These are phyloP conservation scores for Bovichtus diacanthus DNA, from an alignment of 2,797 vertebrate genomes.

Conservation along the genomic window DNA sequence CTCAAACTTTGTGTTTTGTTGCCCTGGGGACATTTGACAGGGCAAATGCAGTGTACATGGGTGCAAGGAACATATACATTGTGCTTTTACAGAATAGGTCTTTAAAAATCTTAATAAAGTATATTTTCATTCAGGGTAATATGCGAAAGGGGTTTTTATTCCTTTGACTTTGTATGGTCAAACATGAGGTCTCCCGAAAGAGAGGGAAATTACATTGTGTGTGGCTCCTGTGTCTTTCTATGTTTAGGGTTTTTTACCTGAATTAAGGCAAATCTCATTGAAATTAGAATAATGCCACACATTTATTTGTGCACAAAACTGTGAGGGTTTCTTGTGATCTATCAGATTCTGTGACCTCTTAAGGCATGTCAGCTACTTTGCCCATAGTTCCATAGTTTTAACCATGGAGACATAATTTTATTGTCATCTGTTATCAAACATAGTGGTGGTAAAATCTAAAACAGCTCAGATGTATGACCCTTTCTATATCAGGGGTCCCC, in stretches of 20 bases:
- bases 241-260: background rate
- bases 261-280: background rate
- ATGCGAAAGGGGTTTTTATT: background rate
- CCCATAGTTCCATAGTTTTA: background rate
- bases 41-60: background rate
- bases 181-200: background rate
- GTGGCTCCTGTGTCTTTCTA: background rate
- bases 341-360: background rate
- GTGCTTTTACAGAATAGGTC: background rate
- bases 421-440: background rate
- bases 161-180: background rate
- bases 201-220: background rate
- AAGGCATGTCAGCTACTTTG: background rate
- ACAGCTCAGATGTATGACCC: background rate
- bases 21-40: too few species aligned
- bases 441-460: background rate
- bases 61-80: background rate
- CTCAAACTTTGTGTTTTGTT: too few species aligned
- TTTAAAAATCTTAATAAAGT: background rate
- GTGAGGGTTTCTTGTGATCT: background rate
- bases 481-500: background rate
- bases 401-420: background rate
- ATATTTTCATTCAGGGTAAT: background rate
- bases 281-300: conserved; percentile 3
- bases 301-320: background rate